Evolutionary conservation across 2,113 vertebrate genomes (phyloP), one percentile per base, ranked within the genome.

Genomic region (Nerophis lumbriciformis): DNA sequence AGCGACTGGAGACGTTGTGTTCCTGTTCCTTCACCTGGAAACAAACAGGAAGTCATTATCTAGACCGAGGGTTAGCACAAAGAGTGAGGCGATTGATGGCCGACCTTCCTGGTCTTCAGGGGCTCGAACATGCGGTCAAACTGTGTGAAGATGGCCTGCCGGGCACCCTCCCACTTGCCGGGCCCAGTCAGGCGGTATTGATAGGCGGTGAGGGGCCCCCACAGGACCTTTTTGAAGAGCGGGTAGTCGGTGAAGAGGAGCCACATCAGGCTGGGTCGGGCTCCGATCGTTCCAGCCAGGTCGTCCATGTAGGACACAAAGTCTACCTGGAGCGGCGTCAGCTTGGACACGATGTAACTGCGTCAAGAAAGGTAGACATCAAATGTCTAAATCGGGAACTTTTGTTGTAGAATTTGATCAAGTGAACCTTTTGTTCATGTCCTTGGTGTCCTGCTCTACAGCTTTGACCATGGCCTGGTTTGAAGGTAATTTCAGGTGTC

Each of bases 261-360:
- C 85, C 86, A 79, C 0, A 62, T 77, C 5, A 92, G 48, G 12
- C 61, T 92, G 12, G 91, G 90, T n/a, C 91, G 87, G 15, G 63
- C 79, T 0, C 90, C 89, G 0, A 90, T 84, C 57, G 80, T 81
- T 0, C 84, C 87, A 19, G 89, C 82, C 7, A 92, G 4, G 10
- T 92, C 85, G 0, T 94, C 92, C 92, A 92, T 85, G 79, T 93
- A 93, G 44, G 72, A 42, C 65, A 93, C 75, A 28, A 89, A 93
- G 75, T 92, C 91, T 0, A 85, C 89, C 62, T 92, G 90, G 56
- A 93, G 69, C 0, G 87, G 88, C 2, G 76, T 59, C 79, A 76
- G 19, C 68, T 83, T 83, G 36, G 88, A 89, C 53, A 86, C 76
- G 1, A 76, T 72, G 65, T 76, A 89, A 69, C 88, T 89, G 69